A percentile compares a stretch with the other conserved stretches of the same genome.
phyloP scores from a whole-genome alignment of 2,888 invertebrate species.

The Hydraecia micacea region DNA sequence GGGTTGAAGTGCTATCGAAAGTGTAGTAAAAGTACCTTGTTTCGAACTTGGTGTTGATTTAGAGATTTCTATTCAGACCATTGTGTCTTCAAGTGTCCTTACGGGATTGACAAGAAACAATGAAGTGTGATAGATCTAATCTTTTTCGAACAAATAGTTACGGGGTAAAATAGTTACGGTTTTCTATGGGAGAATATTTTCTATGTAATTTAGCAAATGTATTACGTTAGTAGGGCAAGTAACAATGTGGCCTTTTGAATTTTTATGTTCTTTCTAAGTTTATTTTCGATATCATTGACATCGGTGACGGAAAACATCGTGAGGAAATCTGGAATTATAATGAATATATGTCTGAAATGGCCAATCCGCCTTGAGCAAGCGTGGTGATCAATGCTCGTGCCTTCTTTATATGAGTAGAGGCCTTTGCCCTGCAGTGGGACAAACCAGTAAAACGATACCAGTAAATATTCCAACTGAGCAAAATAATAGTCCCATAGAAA shows the following conservation, averaged over 20 bases:
- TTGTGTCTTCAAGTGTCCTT: constrained; percentile 45
- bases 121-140: constrained; percentile 28
- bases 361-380: neutral
- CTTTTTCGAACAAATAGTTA: constrained; percentile 9
- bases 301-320: neutral
- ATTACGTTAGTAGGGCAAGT: neutral
- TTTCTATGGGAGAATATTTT: neutral
- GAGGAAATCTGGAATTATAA: neutral
- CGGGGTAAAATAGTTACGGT: neutral
- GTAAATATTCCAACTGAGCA: neutral
- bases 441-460: neutral
- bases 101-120: constrained; percentile 33
- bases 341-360: neutral
- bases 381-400: neutral
- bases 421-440: neutral
- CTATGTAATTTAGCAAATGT: neutral
- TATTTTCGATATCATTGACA: neutral
- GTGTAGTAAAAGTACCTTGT: constrained; percentile 55
- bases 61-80: constrained; percentile 41
- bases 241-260: neutral
- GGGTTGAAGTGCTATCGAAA: constrained; percentile 58
- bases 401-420: neutral
- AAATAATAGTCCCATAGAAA: constrained; percentile 3
- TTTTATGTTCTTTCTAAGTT: neutral
- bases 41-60: constrained; percentile 55